Percentiles rank a stretch among this genome's conserved stretches.
Conservation (phyloP, 2,797 vertebrate species). For the Liasis olivaceus region DNA sequence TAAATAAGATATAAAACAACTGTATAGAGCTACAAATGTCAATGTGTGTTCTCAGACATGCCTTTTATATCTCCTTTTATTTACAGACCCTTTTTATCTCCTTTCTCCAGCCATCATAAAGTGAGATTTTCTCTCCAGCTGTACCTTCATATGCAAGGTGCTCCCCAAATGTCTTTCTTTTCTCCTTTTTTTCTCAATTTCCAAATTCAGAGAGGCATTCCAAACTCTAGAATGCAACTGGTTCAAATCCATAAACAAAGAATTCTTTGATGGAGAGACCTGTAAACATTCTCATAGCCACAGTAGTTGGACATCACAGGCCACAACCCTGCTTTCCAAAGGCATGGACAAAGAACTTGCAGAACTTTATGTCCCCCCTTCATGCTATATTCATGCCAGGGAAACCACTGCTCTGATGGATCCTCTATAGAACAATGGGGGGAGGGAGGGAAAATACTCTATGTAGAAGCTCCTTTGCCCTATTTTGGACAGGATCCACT, state of each 20-base stretch:
- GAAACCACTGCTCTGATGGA: neutral
- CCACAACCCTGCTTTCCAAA: neutral
- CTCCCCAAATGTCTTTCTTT: neutral
- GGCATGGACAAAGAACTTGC: neutral
- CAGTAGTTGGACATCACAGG: neutral
- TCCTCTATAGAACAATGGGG: too few species aligned
- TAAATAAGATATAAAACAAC: neutral
- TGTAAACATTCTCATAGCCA: neutral
- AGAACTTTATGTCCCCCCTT: neutral
- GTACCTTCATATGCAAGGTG: neutral
- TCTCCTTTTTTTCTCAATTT: neutral
- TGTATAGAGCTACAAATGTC: neutral
- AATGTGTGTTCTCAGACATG: too few species aligned
- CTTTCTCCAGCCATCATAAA: neutral
- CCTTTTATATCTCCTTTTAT: neutral
- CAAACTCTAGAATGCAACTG: neutral
- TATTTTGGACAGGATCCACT: too few species aligned
- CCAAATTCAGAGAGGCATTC: neutral
- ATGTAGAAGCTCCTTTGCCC: too few species aligned
- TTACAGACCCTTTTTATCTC: neutral
- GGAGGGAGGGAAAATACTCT: too few species aligned
- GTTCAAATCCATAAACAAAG: neutral
- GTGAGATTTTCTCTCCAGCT: neutral
- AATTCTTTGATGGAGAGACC: neutral
- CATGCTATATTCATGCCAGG: neutral